phyloP scores from a whole-genome alignment of 2,888 invertebrate genomes.

The Linnaemya vulpina region DNA sequence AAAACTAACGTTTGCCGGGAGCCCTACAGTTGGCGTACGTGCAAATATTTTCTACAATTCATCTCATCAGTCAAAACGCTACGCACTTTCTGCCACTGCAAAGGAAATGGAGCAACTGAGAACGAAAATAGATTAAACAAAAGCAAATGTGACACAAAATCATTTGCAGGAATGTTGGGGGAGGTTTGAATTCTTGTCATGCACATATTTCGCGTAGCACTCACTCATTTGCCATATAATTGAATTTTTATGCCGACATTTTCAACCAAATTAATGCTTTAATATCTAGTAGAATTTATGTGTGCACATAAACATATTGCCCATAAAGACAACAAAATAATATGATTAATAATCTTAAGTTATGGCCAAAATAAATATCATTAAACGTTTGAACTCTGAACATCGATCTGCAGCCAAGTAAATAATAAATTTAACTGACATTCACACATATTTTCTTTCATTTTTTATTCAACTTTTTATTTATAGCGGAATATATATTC shows the following conservation, averaged over 20 bases:
- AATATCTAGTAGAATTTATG: background rate
- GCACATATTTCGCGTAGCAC: background rate
- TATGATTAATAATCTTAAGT: slow-evolving; percentile 3
- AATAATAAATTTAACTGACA: background rate
- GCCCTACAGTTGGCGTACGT: no score
- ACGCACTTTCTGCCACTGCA: no score
- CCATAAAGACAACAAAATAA: background rate
- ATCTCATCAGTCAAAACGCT: no score
- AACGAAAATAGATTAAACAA: background rate
- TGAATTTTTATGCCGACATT: background rate
- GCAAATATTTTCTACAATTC: no score
- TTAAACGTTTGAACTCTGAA: slow-evolving; percentile 4
- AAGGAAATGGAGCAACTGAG: background rate
- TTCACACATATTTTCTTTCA: background rate
- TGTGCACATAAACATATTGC: background rate
- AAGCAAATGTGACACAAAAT: background rate
- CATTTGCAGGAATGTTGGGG: background rate
- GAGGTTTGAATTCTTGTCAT: background rate
- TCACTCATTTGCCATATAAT: background rate
- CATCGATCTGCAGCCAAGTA: background rate
- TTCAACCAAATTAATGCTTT: background rate
- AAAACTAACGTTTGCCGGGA: no score
- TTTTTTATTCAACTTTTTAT: background rate
- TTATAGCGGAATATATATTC: background rate
- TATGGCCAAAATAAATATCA: slow-evolving; percentile 2